These are phyloP conservation scores for Oryzias woworae DNA, from an alignment of 2,113 vertebrate species.

Conservation along the genomic window DNA sequence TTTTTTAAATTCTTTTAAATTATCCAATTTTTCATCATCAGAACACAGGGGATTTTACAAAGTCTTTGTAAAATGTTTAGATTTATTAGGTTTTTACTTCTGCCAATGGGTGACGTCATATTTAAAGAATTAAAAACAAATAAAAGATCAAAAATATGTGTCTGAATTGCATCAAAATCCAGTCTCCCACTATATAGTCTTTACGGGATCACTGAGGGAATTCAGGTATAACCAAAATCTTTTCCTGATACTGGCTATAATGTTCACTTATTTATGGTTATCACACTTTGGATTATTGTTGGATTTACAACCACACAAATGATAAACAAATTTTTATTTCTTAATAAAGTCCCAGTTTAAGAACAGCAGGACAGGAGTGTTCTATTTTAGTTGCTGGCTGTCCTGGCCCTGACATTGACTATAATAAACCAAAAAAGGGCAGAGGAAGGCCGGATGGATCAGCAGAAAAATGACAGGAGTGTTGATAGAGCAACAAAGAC, in stretches of 20 bases:
- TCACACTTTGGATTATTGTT: background rate
- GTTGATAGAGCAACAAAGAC: constrained; percentile 56
- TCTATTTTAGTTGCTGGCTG: constrained; percentile 33
- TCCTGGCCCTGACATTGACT: constrained; percentile 15
- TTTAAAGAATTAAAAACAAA: no score
- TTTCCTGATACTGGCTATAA: background rate
- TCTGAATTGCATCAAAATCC: no score
- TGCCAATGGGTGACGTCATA: no score
- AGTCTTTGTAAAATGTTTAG: no score
- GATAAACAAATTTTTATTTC: constrained; percentile 1
- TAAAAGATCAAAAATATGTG: no score
- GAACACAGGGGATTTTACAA: no score
- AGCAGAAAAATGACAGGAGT: constrained; percentile 38
- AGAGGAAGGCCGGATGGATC: constrained; percentile 34
- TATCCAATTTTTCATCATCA: no score
- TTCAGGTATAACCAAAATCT: no score
- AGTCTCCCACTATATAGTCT: no score
- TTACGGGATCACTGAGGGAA: no score
- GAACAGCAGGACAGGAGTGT: constrained; percentile 5
- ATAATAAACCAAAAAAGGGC: constrained; percentile 43
- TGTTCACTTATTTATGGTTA: background rate
- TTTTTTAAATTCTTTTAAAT: no score
- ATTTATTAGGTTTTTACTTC: no score
- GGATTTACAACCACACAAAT: constrained; percentile 5
- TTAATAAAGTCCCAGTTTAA: background rate